A percentile compares a stretch with the other conserved stretches of the same genome.
Evolutionary conservation across 2,113 vertebrate species (phyloP).

Genomic region (Laterallus jamaicensis): DNA sequence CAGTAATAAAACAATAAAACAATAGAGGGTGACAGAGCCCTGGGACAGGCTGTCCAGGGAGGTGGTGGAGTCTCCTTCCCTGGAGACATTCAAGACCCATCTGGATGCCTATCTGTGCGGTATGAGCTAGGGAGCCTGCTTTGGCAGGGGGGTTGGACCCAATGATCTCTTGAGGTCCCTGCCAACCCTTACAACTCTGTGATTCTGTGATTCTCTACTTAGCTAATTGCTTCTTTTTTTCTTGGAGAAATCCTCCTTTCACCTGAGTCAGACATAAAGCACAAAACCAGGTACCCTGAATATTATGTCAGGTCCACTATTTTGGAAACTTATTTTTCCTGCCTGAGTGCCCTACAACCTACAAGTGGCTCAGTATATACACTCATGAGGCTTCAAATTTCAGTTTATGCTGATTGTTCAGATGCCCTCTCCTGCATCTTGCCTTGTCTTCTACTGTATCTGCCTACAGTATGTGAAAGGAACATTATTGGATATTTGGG

Average conservation of each 20-base stretch:
- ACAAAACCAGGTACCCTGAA: neutral
- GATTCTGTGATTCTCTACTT: neutral
- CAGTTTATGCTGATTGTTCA: neutral
- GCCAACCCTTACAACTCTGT: no score
- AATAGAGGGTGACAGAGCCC: neutral
- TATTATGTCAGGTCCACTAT: neutral
- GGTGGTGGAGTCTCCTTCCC: no score
- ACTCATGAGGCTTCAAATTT: neutral
- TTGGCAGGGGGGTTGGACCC: no score
- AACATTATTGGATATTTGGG: neutral
- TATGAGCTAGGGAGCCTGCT: no score
- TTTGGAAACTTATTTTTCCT: neutral
- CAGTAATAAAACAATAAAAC: neutral
- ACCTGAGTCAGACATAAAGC: neutral
- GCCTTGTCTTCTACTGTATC: neutral
- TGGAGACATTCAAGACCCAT: no score
- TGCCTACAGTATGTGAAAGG: neutral
- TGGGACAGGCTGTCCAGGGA: no score
- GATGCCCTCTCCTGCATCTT: neutral
- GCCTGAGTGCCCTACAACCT: neutral
- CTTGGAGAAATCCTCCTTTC: neutral
- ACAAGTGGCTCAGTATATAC: neutral
- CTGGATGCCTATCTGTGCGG: no score
- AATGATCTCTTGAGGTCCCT: no score
- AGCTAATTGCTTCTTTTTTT: neutral